A percentile compares a stretch with the other conserved stretches of the same genome.
phyloP scores from a whole-genome alignment of 1,140 invertebrate species.

The Oedothorax gibbosus region DNA sequence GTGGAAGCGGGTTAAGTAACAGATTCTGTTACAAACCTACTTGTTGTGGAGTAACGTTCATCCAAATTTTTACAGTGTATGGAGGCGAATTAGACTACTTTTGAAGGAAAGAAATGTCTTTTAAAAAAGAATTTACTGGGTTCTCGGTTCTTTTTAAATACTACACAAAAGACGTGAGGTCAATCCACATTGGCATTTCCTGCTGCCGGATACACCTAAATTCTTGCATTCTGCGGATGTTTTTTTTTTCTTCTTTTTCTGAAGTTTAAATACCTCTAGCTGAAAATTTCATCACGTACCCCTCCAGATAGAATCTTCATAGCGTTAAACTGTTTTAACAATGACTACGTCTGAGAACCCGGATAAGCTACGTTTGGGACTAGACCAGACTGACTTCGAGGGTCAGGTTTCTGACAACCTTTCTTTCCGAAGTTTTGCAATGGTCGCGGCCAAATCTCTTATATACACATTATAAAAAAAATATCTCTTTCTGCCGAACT shows the following conservation, averaged over 20 bases:
- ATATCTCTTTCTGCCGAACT: slow-evolving; percentile 44
- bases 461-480: slow-evolving; percentile 7
- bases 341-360: slow-evolving; percentile 15
- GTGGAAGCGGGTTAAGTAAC: too few species aligned
- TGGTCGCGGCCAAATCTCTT: slow-evolving; percentile 16
- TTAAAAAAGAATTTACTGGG: background rate
- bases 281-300: background rate
- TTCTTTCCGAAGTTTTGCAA: slow-evolving; percentile 18
- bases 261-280: background rate
- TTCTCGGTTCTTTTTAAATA: background rate
- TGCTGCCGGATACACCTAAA: background rate
- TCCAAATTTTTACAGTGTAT: too few species aligned
- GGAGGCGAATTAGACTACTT: too few species aligned
- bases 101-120: background rate
- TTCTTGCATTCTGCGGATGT: background rate
- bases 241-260: background rate
- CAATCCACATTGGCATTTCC: slow-evolving; percentile 13
- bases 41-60: too few species aligned
- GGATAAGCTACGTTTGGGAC: slow-evolving; percentile 33
- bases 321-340: background rate
- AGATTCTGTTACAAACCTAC: too few species aligned
- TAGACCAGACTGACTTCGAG: background rate
- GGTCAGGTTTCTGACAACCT: slow-evolving; percentile 36
- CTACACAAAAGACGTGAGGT: background rate
- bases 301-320: slow-evolving; percentile 1